Evolutionary conservation across 2,888 invertebrate genomes (phyloP), one percentile per base, ranked within the genome.

Genomic region (Bursaphelenchus okinawaensis): DNA sequence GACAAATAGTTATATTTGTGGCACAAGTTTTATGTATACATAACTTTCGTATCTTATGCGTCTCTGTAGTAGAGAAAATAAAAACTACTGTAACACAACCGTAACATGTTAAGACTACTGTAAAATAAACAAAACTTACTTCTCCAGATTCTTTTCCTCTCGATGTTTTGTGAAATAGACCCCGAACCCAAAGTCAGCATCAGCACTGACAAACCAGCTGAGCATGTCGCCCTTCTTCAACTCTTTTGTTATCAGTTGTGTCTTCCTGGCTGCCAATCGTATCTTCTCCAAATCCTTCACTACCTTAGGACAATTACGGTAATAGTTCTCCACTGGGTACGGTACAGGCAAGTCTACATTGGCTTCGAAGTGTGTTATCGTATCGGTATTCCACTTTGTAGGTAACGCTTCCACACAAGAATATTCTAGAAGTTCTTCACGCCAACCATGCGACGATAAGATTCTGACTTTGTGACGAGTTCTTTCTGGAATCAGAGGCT

Each of bases 401-500:
- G 78, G 78, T 28, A 78, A 55, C 7, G 70, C 60, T 20, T 70
- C 68, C 3, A 65, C 60, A 19, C 62, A 54, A 8, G 76, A 67
- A 65, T 68, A 75, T 29, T 72, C 62, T 22, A 75, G 70, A 50
- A 78, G 69, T 8, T 76, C 74, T 12, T 75, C 68, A 26, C 73
- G 61, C 78, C 78, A 78, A 55, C 72, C 67, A 20, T 69, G 60
- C 4, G 68, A 63, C 22, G 55, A 52, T 2, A 72, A 61, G 24
- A 72, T 63, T 0, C 72, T 66, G 7, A 71, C 78, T 69, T 79
- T 79, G n/a, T 75, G 70, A 31, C 73, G 59, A 0, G 79, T 79
- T 52, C 76, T 72, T 56, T 77, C 76, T 9, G 79, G 79, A n/a
- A 79, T 63, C 20, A 79, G 62, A 1, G 78, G 78, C 50, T 75